Percentiles rank a stretch among this genome's conserved stretches.
phyloP scores from a whole-genome alignment of 1,140 invertebrate genomes.

The Lepidurus apus region DNA sequence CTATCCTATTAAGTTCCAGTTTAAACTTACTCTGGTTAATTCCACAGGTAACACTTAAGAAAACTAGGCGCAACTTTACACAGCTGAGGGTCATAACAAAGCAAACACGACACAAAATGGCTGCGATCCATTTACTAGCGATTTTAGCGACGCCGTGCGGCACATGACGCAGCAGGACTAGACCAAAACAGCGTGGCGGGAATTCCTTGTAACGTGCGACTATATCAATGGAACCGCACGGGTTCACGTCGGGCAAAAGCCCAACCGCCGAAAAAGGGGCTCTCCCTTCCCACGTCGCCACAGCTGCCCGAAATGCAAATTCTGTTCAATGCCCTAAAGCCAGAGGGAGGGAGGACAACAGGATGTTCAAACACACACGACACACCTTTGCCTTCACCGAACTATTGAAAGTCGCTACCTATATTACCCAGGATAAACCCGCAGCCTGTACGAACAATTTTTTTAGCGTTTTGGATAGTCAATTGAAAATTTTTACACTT shows the following conservation, averaged over 20 bases:
- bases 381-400: too few species aligned
- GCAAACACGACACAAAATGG: constrained; percentile 4
- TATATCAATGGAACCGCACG: constrained; percentile 7
- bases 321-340: neutral
- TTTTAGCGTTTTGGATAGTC: too few species aligned
- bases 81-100: constrained; percentile 13
- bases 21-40: neutral
- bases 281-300: neutral
- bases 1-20: neutral
- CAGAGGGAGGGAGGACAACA: neutral
- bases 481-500: too few species aligned
- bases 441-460: too few species aligned
- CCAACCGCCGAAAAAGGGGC: neutral
- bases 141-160: neutral
- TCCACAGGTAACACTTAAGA: neutral
- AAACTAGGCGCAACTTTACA: neutral
- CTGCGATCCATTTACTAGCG: constrained; percentile 5
- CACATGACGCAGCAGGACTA: neutral
- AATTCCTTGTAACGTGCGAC: neutral
- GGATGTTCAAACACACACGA: too few species aligned
- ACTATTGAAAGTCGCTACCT: too few species aligned
- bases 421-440: too few species aligned
- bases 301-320: neutral
- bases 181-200: constrained; percentile 16
- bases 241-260: neutral